These are phyloP conservation scores for Egretta garzetta DNA, from an alignment of 2,113 vertebrate genomes.

Conservation along the genomic window DNA sequence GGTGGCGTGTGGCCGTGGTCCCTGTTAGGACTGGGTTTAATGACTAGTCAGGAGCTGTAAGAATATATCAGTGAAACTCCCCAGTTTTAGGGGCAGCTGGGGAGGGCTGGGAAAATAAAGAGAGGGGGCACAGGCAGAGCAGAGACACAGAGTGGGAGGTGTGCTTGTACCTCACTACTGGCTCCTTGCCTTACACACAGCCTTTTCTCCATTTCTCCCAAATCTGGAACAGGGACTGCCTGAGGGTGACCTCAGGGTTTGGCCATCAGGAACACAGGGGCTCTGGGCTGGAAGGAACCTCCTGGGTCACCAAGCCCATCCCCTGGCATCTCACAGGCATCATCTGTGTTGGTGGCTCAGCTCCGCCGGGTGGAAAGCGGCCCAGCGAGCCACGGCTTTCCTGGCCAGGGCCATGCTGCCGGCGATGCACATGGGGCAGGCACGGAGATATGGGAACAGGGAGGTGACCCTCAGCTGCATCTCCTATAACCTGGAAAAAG, in stretches of 20 bases:
- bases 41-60: background rate
- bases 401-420: background rate
- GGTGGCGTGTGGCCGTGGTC: background rate
- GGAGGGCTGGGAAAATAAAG: background rate
- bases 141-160: fast-evolving
- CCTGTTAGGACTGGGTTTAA: background rate
- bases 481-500: background rate
- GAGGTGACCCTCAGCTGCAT: background rate
- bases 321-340: background rate
- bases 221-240: background rate
- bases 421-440: background rate
- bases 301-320: background rate
- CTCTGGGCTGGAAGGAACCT: background rate
- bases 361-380: background rate
- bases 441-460: fast-evolving
- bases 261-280: background rate
- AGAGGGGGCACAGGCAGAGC: background rate
- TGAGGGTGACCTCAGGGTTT: background rate
- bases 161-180: background rate
- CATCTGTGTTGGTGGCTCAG: background rate
- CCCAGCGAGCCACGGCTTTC: background rate
- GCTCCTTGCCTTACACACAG: background rate
- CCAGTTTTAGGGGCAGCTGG: background rate
- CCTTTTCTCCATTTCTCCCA: background rate
- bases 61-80: background rate